These are phyloP conservation scores for Hydropsyche tenuis DNA, from an alignment of 1,140 invertebrate species.

Conservation along the genomic window DNA sequence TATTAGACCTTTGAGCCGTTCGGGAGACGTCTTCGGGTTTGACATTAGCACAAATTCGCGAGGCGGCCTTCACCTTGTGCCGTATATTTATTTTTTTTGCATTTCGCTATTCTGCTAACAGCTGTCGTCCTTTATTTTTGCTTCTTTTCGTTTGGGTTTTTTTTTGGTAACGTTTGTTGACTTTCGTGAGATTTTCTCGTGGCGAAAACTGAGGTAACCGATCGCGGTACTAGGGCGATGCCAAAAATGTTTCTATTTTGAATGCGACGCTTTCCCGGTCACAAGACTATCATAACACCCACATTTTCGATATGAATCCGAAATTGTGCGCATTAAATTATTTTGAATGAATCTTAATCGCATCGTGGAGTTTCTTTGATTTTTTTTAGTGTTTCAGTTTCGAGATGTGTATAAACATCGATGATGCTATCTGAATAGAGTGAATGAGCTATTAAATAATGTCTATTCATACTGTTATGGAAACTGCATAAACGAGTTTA, in stretches of 20 bases:
- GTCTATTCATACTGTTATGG: no score
- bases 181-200: not conserved
- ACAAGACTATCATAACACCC: conserved; percentile 18
- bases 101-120: not conserved
- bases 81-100: not conserved
- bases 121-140: not conserved
- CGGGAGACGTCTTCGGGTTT: no score
- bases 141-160: no score
- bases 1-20: no score
- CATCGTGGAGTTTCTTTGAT: not conserved
- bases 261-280: conserved; percentile 21
- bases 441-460: no score
- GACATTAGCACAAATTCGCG: not conserved
- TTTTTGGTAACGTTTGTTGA: not conserved
- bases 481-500: no score
- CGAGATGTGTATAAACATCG: not conserved
- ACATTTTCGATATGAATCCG: conserved; percentile 6
- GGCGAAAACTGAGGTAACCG: conserved; percentile 2
- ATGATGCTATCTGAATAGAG: no score
- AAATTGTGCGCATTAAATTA: not conserved
- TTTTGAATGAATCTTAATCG: not conserved
- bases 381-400: no score
- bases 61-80: conserved; percentile 21
- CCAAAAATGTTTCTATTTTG: conserved; percentile 35
- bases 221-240: conserved; percentile 5